phyloP scores from a whole-genome alignment of 2,888 invertebrate genomes.

The Dione juno region DNA sequence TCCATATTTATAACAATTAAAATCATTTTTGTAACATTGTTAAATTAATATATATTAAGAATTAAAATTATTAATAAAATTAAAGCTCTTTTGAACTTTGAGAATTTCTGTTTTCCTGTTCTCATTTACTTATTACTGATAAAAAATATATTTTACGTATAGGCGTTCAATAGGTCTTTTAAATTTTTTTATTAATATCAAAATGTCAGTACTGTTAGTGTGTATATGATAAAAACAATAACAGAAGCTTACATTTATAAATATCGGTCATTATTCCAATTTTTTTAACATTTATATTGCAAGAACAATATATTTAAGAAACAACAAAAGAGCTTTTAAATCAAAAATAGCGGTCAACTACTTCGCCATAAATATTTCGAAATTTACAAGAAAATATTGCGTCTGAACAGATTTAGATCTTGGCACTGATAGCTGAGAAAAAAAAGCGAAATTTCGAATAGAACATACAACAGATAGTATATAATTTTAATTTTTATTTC shows the following conservation, averaged over 20 bases:
- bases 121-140: too few relatives aligned
- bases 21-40: too few relatives aligned
- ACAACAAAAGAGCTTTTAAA: slow-evolving; percentile 1
- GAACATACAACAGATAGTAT: neutral
- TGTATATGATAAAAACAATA: too few relatives aligned
- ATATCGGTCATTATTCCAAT: neutral
- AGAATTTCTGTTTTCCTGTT: too few relatives aligned
- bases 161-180: neutral
- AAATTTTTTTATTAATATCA: neutral
- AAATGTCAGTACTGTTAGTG: neutral
- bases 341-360: slow-evolving; percentile 29
- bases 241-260: too few relatives aligned
- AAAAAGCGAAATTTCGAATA: slow-evolving; percentile 1
- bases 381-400: slow-evolving; percentile 37
- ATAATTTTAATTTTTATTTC: too few relatives aligned
- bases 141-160: too few relatives aligned
- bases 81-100: too few relatives aligned
- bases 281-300: neutral
- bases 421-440: slow-evolving; percentile 33
- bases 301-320: neutral
- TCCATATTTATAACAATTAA: too few relatives aligned
- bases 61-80: too few relatives aligned
- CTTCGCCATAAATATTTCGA: slow-evolving; percentile 33
- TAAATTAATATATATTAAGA: too few relatives aligned
- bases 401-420: slow-evolving; percentile 41